phyloP scores from a whole-genome alignment of 2,113 vertebrate genomes.

The Perognathus longimembris region DNA sequence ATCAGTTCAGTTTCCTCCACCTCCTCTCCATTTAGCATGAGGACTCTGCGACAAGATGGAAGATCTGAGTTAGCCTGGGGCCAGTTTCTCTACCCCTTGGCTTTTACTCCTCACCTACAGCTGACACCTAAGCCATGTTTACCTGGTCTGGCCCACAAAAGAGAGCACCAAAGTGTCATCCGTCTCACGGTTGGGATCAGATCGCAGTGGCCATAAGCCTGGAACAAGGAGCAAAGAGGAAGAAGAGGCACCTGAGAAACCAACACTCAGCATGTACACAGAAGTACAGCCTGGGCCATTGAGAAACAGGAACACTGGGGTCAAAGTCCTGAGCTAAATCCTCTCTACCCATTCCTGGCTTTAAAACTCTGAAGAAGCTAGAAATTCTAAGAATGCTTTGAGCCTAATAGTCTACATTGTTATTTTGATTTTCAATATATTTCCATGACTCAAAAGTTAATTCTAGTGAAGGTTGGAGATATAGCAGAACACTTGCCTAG shows the following conservation, averaged over 20 bases:
- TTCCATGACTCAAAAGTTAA: background rate
- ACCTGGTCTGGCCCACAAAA: conserved; percentile 98
- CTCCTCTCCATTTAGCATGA: conserved; percentile 98
- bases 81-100: background rate
- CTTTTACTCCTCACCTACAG: fast-evolving
- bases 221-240: conserved; percentile 37
- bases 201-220: conserved; percentile 98
- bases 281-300: fast-evolving
- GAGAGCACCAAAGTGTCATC: conserved; percentile 98
- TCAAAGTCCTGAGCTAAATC: background rate
- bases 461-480: background rate
- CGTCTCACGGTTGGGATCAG: conserved; percentile 93
- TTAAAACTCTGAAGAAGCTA: background rate
- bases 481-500: background rate
- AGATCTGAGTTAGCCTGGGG: background rate
- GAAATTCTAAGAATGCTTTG: background rate
- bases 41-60: conserved; percentile 87
- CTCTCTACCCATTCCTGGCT: background rate
- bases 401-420: background rate
- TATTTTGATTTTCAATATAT: background rate
- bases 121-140: conserved; percentile 46
- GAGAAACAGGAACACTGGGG: background rate
- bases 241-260: background rate
- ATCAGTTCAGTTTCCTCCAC: conserved; percentile 98
- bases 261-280: background rate